Base-by-base conservation (phyloP, 1,140 invertebrate genomes). In the Diprion similis region DNA sequence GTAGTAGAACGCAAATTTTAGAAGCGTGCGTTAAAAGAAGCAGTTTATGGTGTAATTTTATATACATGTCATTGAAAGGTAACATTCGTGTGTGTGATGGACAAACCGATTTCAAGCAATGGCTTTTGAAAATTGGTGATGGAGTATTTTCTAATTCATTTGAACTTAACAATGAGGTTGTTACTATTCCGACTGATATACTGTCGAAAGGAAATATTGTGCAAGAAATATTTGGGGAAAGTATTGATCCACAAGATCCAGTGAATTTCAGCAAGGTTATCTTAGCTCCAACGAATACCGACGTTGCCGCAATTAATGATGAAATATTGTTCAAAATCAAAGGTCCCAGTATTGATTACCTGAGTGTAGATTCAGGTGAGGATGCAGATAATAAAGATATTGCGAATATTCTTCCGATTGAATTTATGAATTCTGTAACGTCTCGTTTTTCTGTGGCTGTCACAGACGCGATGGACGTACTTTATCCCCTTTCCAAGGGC, bases 351-450 rank as follows among this genome's bases (percentile, higher is more conserved):
- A 59, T 15, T 17, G 68, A 76, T 70, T 73, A 67, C 51, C 17
- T 66, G 45, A 72, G 68, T 73, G 51, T 59, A 59, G 75, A 68
- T 13, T 48, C 71, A 46, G 47, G 59, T 24, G 64, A 15, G 47
- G 64, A 66, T 18, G 64, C 69, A 64, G 68, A 51, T 11, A 46
- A 72, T 68, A 46, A 46, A 48, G 45, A 73, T 7, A 47, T 46
- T 13, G n/a, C 17, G n/a, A 37, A 71, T 71, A 47, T 71, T 46
- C 10, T 76, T 48, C 64, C 46, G 24, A 66, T 51, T 15, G 71
- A 72, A 70, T 69, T 69, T 67, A 10, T 73, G 10, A 76, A 73
- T n/a, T n/a, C n/a, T n/a, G n/a, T n/a, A n/a, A n/a, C n/a, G n/a
- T n/a, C n/a, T n/a, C n/a, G n/a, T n/a, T n/a, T n/a, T n/a, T n/a